Base-by-base conservation (phyloP, 2,888 invertebrate species). In the Strigamia maritima region DNA sequence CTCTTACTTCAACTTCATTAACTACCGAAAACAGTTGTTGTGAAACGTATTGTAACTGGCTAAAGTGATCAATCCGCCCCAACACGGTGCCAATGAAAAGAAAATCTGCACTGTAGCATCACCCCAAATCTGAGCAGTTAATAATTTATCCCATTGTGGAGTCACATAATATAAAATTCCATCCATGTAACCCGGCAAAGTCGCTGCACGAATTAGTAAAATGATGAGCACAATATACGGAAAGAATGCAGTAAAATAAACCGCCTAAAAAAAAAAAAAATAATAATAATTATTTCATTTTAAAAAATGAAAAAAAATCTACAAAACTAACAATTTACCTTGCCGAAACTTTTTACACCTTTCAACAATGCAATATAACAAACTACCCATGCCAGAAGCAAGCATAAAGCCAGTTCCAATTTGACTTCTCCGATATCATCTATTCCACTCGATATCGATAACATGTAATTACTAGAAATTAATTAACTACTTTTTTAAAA, bases 151-250 rank as follows among this genome's bases (percentile, higher is more conserved):
- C 87, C 92, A 93, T 83, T 93, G 91, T 1, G 94, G 94, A 65
- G 91, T 92, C 76, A 94, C 87, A 84, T 94, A 94, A 85, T 92
- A 93, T 2, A 92, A 84, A 79, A 94, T 91, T 1, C 94, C 94
- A 49, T 91, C 90, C 0, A 89, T 87, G 8, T 94, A 93, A 16
- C 94, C 94, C 0, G 93, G 92, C 78, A 94, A 87, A 0, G 93
- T 91, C 6, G 93, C 91, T 0, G 94, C 93, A 1, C 94, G 90
- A 81, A 93, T 89, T 83, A 94, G 91, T 79, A 94, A 87, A 83
- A 93, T 91, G 31, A 92, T 91, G 83, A 92, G 86, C 28, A 92
- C 92, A 76, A 92, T 90, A 84, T 92, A 92, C 4, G 92, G 92
- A 83, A 92, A 92, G 16, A 92, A 87, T 19, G 92, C 92, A 28